These are phyloP conservation scores for Leptinotarsa tumamoca DNA, from an alignment of 2,888 invertebrate genomes.

Conservation along the genomic window DNA sequence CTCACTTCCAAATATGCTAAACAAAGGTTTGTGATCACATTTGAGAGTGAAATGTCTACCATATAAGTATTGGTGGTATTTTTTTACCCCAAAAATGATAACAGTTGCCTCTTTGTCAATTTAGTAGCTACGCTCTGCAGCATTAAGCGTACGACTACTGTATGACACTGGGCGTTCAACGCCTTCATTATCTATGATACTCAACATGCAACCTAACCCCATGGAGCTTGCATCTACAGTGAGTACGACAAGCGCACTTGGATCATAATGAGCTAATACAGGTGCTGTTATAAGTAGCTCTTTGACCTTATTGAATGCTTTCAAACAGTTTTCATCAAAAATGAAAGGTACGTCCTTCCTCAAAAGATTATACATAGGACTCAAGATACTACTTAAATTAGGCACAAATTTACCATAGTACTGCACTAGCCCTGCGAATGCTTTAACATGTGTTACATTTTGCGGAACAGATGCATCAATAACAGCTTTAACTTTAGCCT, in stretches of 20 bases:
- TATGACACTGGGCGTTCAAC: constrained; percentile 56
- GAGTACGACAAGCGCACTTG: too few relatives aligned
- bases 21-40: constrained; percentile 49
- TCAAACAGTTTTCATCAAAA: constrained; percentile 34
- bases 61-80: constrained; percentile 60
- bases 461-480: constrained; percentile 26
- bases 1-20: constrained; percentile 55
- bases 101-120: constrained; percentile 25
- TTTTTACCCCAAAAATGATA: constrained; percentile 56
- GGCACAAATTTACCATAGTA: constrained; percentile 43
- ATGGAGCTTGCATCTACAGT: constrained; percentile 24
- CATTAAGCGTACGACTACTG: constrained; percentile 53
- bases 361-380: constrained; percentile 43
- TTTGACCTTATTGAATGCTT: constrained; percentile 42
- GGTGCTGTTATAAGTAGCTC: constrained; percentile 42
- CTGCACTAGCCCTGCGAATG: neutral
- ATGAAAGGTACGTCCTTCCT: constrained; percentile 32
- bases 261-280: too few relatives aligned
- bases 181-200: constrained; percentile 52
- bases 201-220: constrained; percentile 49
- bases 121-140: constrained; percentile 48
- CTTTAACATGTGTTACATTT: constrained; percentile 22
- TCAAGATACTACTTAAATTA: constrained; percentile 34
- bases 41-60: constrained; percentile 57
- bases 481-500: constrained; percentile 36